Base-by-base conservation (phyloP, 2,888 invertebrate genomes). In the Synanthedon vespiformis region DNA sequence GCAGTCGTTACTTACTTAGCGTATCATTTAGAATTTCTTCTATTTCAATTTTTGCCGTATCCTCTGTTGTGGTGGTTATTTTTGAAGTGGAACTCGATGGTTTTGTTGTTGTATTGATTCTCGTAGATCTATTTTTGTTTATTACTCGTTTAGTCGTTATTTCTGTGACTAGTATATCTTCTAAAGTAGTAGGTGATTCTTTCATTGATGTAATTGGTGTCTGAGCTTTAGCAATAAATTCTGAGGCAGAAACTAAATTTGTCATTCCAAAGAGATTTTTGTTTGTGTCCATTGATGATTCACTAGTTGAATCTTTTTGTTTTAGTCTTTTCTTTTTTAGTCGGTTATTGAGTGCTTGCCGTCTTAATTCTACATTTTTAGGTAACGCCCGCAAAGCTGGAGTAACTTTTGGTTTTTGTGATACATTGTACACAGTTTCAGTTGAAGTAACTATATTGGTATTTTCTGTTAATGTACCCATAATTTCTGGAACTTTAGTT, bases 21-120 rank as follows among this genome's bases (percentile, higher is more conserved):
- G 88, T 89, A 70, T 92, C 92, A 61, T 89, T 89, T 14, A 93
- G 80, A 40, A 93, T 88, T 75, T 92, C 92, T 64, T 92, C 86
- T 50, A 93, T 89, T 80, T 93, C 92, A 52, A 89, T 81, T 70
- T 89, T 89, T 2, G 90, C 90, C 40, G 83, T 83, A 56, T 87
- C 74, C 64, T 82, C 79, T 52, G 80, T 80, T 14, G 77, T 68
- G 44, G 55, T 67, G 11, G 58, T 57, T 52, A 60, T 49, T 22
- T 58, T 56, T 49, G 56, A 50, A 50, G 57, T 64, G 41, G 62
- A 55, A 52, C 64, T 65, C 22, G 34, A 34, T 34, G 34, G 34
- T 34, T 65, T 64, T 4, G 63, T 51, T 61, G 58, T 65, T 10
- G 61, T 57, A 55, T 54, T 61, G 50, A 61, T 59, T 44, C 63